Evolutionary conservation across 2,797 vertebrate species (phyloP).

Genomic region (Clarias platycephalus): DNA sequence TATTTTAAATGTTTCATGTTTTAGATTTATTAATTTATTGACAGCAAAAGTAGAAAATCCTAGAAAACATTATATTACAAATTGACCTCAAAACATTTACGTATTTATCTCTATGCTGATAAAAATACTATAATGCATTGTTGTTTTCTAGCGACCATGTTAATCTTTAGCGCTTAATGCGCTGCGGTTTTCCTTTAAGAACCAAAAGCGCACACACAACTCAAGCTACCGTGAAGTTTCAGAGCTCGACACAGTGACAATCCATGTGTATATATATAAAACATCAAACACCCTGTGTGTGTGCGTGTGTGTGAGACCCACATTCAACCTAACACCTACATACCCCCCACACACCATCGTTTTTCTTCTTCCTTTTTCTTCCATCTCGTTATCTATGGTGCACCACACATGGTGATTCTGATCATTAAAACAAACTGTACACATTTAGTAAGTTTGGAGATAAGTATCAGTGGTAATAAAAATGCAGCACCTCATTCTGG

Average conservation of each 20-base stretch:
- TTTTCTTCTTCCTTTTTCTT: background rate
- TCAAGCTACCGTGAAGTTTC: background rate
- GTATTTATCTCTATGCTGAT: background rate
- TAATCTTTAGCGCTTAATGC: constrained; percentile 11
- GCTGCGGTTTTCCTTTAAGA: constrained; percentile 35
- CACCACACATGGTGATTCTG: constrained; percentile 9
- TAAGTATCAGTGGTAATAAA: background rate
- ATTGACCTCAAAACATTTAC: background rate
- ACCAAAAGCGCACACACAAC: background rate
- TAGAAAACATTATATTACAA: background rate
- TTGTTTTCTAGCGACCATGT: background rate
- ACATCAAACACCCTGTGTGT: background rate
- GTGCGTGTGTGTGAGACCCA: constrained; percentile 8
- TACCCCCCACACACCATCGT: background rate
- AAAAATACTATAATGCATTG: background rate
- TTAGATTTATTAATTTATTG: background rate
- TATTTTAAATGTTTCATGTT: background rate
- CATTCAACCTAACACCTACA: background rate
- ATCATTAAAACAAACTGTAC: background rate
- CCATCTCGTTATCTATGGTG: background rate
- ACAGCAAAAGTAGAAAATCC: background rate
- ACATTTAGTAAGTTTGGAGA: background rate
- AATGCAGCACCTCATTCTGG: background rate
- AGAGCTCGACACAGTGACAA: background rate
- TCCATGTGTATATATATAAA: background rate